Evolutionary conservation across 1,140 invertebrate species (phyloP).

Genomic region (Scaptodrosophila lebanonensis): DNA sequence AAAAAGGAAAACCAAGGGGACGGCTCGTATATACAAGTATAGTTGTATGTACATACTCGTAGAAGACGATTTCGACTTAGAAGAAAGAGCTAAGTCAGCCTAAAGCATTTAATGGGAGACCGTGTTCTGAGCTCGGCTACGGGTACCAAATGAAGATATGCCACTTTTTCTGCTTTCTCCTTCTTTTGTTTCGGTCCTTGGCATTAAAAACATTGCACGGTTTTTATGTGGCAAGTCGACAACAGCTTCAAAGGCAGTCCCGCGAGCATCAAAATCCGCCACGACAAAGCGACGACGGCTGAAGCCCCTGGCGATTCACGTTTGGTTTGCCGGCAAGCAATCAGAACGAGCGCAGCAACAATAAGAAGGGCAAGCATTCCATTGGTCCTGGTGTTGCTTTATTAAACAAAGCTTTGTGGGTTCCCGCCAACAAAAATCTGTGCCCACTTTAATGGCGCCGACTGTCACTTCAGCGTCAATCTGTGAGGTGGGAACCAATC

Average conservation of each 20-base stretch:
- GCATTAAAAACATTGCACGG: constrained; percentile 49
- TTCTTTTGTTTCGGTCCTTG: constrained; percentile 2
- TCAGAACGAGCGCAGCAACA: constrained; percentile 1
- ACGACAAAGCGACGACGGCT: too few relatives aligned
- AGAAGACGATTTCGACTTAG: not conserved
- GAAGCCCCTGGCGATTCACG: not conserved
- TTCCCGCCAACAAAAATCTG: too few relatives aligned
- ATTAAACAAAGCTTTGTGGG: too few relatives aligned
- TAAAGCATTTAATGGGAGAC: too few relatives aligned
- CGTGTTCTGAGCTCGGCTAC: constrained; percentile 2
- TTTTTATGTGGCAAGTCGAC: constrained; percentile 34
- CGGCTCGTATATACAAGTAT: not conserved
- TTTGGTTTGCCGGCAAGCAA: constrained; percentile 7
- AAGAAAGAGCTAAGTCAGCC: constrained; percentile 17
- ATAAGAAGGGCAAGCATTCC: constrained; percentile 4
- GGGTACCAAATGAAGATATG: constrained; percentile 12
- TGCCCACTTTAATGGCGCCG: not conserved
- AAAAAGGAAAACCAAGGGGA: not conserved
- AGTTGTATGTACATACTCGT: too few relatives aligned
- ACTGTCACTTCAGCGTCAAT: too few relatives aligned
- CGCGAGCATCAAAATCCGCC: constrained; percentile 39
- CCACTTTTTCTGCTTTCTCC: not conserved
- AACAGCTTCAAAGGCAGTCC: constrained; percentile 52
- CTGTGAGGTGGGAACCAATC: too few relatives aligned
- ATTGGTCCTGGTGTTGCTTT: too few relatives aligned